phyloP scores from a whole-genome alignment of 2,888 invertebrate genomes.

The Drosophila ustulata region DNA sequence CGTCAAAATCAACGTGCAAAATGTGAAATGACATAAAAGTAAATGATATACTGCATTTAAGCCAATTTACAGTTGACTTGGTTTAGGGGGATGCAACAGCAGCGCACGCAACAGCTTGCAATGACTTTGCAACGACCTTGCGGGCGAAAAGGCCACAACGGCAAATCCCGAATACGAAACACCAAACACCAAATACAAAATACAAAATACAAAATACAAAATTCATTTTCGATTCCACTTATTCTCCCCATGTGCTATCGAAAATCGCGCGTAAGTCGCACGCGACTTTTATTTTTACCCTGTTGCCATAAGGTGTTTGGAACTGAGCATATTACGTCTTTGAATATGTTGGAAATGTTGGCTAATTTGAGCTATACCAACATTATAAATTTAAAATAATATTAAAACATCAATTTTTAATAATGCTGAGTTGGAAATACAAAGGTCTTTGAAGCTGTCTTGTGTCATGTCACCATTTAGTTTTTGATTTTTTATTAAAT shows the following conservation, averaged over 20 bases:
- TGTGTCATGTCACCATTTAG: too few species aligned
- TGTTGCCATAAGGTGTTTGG: neutral
- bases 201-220: slow-evolving; percentile 31
- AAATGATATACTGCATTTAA: slow-evolving; percentile 67
- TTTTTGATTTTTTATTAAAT: too few species aligned
- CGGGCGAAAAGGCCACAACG: slow-evolving; percentile 37
- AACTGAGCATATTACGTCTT: neutral
- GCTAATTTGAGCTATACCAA: neutral
- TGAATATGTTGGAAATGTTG: neutral
- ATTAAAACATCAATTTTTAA: too few species aligned
- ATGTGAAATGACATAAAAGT: slow-evolving; percentile 50
- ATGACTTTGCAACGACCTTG: slow-evolving; percentile 75
- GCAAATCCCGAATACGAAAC: slow-evolving; percentile 40
- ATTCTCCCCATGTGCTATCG: slow-evolving; percentile 55
- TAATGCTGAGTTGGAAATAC: too few species aligned
- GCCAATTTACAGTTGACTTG: slow-evolving; percentile 78
- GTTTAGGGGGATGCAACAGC: slow-evolving; percentile 35
- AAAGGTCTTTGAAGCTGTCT: too few species aligned
- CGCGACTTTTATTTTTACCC: slow-evolving; percentile 49
- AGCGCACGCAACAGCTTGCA: slow-evolving; percentile 56
- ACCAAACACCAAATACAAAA: slow-evolving; percentile 42
- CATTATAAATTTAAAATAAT: too few species aligned
- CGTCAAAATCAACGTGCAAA: slow-evolving; percentile 36
- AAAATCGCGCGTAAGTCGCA: slow-evolving; percentile 57
- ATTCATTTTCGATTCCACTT: slow-evolving; percentile 41